Evolutionary conservation across 1,140 invertebrate genomes (phyloP), one percentile per base, ranked within the genome.

Genomic region (Heterodera schachtii): DNA sequence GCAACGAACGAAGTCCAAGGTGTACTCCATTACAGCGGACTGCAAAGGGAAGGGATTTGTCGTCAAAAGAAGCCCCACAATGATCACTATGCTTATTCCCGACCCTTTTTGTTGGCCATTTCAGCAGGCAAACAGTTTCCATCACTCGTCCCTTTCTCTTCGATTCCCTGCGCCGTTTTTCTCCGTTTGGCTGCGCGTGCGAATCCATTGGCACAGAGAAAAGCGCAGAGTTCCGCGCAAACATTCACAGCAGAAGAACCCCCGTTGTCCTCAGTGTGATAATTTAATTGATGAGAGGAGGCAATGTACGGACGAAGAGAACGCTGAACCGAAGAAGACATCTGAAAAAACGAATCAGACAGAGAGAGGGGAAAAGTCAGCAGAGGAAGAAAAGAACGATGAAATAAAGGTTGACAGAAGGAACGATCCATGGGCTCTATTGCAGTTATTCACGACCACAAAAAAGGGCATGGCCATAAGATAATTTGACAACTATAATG

Each of bases 281-380:
- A 69, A 66, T 64, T n/a, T 49, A 43, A 46, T 21, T 69, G 52
- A 43, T 47, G 19, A 16, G 77, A 43, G 16, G 77, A 46, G 2
- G 52, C 66, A 46, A 78, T 44, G 49, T 78, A 78, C 19, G 77
- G 77, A 13, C 77, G 77, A 66, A 69, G 64, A 46, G 16, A 49
- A 52, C 70, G 66, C 47, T 44, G 31, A 60, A 69, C 60, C 64
- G 13, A 52, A 52, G 31, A 78, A 21, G 19, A 41, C 77, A 64
- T 78, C 49, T 52, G 49, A 52, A 11, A 52, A 2, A 6, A 52
- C 49, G 11, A 52, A 52, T 8, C 6, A 11, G 49, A 11, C 6
- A 11, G 49, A 52, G 47, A 49, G 9, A 49, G 47, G 9, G 9
- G 47, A 49, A 49, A 4, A 49, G 47, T 49, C 9, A 6, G 47